Evolutionary conservation across 2,888 invertebrate genomes (phyloP), one percentile per base, ranked within the genome.

Genomic region (Spisula subtruncata): DNA sequence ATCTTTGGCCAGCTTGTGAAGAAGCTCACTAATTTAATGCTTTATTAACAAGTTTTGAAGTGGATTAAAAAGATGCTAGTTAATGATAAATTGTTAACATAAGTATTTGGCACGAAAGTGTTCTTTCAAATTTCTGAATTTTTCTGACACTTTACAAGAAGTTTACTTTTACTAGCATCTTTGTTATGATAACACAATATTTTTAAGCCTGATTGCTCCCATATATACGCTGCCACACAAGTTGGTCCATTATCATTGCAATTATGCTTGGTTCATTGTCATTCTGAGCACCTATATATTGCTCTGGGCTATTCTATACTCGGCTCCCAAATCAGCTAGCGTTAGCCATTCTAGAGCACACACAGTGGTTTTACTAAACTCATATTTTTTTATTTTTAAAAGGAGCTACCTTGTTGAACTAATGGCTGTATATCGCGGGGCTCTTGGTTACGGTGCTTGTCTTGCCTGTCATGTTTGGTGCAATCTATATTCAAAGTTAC

Each of bases 331-430:
- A 12, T 75, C 29, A 75, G 75, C 75, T 75, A 83, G 83, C 41
- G n/a, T 18, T 60, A 71, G 81, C 66, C 29, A 81, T 48, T 48
- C 81, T 86, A 82, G 86, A 86, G 85, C 85, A 86, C 83, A 71
- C 85, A 86, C 80, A 86, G 85, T 86, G 85, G 85, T 83, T 83
- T n/a, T 41, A 83, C 25, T 75, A 16, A 75, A 32, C 75, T 60
- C n/a, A 54, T 54, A 2, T 56, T 41, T 83, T 16, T 32, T 71
- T 83, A 0, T 12, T 66, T 71, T 32, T 83, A 6, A n/a, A 35
- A 54, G 83, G 81, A 83, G 60, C 18, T 75, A 75, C 75, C 14
- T 35, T 25, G 4, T 75, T 5, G 32, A 66, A 66, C 60, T 25
- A 18, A 75, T 75, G 32, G 12, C 35, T 75, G 16, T 35, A 25